A percentile compares a stretch with the other conserved stretches of the same genome.
Conservation (phyloP, 2,888 invertebrate species). For the Listrodromus nycthemerus region DNA sequence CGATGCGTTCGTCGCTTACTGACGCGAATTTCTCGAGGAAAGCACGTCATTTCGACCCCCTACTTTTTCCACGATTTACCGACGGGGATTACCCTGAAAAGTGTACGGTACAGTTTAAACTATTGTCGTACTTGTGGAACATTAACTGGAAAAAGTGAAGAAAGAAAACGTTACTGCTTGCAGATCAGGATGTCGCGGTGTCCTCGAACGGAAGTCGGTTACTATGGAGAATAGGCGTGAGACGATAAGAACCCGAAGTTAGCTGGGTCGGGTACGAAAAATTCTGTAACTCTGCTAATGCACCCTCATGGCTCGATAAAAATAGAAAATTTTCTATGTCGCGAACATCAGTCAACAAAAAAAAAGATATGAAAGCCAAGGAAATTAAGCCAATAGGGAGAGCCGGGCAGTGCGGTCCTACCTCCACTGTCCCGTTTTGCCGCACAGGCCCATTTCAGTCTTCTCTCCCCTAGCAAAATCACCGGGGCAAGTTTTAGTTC, state of each 20-base stretch:
- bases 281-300: background rate
- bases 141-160: constrained; percentile 36
- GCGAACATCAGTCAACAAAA: background rate
- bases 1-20: constrained; percentile 46
- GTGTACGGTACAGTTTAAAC: constrained; percentile 26
- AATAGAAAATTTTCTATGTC: background rate
- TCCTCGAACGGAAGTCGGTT: background rate
- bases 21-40: constrained; percentile 36
- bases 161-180: constrained; percentile 13
- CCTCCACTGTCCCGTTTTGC: no score
- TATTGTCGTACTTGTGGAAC: constrained; percentile 10
- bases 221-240: background rate
- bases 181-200: constrained; percentile 17
- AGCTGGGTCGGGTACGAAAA: background rate
- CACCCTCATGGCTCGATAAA: background rate
- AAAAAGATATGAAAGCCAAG: no score
- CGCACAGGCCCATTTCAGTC: no score
- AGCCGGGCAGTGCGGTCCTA: no score
- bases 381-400: background rate
- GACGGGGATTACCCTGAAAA: background rate
- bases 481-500: background rate
- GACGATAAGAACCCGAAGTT: background rate
- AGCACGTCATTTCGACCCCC: constrained; percentile 32
- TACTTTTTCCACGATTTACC: constrained; percentile 4
- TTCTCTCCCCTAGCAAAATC: no score